Evolutionary conservation across 2,113 vertebrate species (phyloP), one percentile per base, ranked within the genome.

Genomic region (Halichoerus grypus): DNA sequence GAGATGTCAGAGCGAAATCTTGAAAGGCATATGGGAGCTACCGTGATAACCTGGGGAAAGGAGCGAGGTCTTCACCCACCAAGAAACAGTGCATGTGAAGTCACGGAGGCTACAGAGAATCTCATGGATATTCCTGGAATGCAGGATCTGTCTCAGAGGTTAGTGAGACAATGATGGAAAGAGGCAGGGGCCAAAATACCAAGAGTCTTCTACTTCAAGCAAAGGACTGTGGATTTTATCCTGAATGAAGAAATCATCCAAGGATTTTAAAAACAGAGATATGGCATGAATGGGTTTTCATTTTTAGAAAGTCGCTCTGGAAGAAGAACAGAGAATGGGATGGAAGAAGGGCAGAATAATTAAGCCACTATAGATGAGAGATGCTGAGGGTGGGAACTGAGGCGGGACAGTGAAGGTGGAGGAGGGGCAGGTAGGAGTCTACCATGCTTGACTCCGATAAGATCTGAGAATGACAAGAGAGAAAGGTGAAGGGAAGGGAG

Each of bases 301-400:
- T 33, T 33, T 90, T 19, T 72, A 13, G 5, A 92, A 80, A 59
- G 42, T 42, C 8, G 15, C 15, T 83, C 24, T 26, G 16, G n/a
- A 96, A 95, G 22, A 46, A 81, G 19, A 49, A 74, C 13, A 93
- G 84, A 93, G 46, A 96, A 83, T 59, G 24, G 85, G 76, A 77
- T 71, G 46, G 22, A 77, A 10, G 49, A 55, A 21, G 12, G 2
- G 39, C n/a, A 71, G 3, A 55, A 51, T 1, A 14, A 77, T 16
- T 55, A 53, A 14, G 69, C 31, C 33, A 3, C 11, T 51, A 7
- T 1, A 28, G 36, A n/a, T 14, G 36, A 39, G 7, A 74, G 39
- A 69, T 8, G 67, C 28, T 12, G 15, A 72, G 42, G 26, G 18
- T 74, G 18, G 57, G 55, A 13, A 46, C 26, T 7, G 7, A n/a